Evolutionary conservation across 2,888 invertebrate genomes (phyloP).

Genomic region (Pycnomerus fuliginosus): DNA sequence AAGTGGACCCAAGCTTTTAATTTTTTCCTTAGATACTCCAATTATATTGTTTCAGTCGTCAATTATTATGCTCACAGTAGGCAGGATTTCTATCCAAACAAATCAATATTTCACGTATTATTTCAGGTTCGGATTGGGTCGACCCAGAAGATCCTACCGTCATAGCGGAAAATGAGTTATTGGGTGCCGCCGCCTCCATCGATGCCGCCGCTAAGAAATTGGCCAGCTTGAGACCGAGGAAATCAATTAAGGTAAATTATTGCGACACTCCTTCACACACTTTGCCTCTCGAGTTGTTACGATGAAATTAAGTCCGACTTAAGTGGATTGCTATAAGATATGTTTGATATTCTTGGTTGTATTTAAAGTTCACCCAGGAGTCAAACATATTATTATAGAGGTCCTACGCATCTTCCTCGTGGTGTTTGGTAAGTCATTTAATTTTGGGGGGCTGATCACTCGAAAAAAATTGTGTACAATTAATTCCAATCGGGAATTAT

Average conservation of each 20-base stretch:
- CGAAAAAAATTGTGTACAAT: too few relatives aligned
- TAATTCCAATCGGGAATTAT: too few relatives aligned
- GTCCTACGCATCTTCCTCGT: conserved; percentile 42
- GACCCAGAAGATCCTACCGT: conserved; percentile 97
- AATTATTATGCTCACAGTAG: too few relatives aligned
- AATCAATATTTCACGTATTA: conserved; percentile 14
- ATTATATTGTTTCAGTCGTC: too few relatives aligned
- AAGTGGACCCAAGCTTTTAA: too few relatives aligned
- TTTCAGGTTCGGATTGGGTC: conserved; percentile 91
- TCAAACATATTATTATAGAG: conserved; percentile 99
- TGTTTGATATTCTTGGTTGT: conserved; percentile 99
- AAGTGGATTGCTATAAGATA: conserved; percentile 83
- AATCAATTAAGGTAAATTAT: conserved; percentile 71
- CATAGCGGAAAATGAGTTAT: conserved; percentile 94
- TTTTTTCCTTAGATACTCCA: too few relatives aligned
- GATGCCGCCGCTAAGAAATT: conserved; percentile 97
- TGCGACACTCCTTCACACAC: too few relatives aligned
- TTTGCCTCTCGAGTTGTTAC: conserved; percentile 1
- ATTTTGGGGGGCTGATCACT: too few relatives aligned
- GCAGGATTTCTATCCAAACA: too few relatives aligned
- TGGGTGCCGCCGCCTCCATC: conserved; percentile 96
- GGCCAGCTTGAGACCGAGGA: conserved; percentile 85
- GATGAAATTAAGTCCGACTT: too few relatives aligned
- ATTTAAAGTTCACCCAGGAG: conserved; percentile 88
- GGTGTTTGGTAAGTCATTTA: too few relatives aligned